Evolutionary conservation across 2,113 vertebrate genomes (phyloP).

Genomic region (Nyctereutes procyonoides): DNA sequence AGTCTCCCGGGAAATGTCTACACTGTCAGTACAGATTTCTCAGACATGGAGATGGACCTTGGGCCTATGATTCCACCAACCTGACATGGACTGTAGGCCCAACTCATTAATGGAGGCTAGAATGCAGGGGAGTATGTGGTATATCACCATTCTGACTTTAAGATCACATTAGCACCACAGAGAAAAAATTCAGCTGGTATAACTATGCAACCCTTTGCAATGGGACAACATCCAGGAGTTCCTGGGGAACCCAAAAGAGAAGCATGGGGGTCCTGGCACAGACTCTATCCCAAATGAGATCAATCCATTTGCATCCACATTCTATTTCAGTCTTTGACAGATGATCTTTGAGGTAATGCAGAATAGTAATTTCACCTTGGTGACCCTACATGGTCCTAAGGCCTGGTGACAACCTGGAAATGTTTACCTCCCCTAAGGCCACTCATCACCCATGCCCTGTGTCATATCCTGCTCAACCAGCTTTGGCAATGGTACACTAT

Average conservation of each 20-base stretch:
- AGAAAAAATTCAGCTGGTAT: not conserved
- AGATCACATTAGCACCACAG: not conserved
- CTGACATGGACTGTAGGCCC: conserved; percentile 90
- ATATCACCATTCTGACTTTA: conserved; percentile 72
- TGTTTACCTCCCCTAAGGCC: not conserved
- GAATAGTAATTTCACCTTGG: not conserved
- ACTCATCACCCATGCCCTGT: not conserved
- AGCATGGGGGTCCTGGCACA: not conserved
- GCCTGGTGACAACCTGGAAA: not conserved
- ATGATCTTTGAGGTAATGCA: not conserved
- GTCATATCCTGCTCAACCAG: not conserved
- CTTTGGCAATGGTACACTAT: not conserved
- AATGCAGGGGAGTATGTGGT: conserved; percentile 91
- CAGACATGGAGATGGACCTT: conserved; percentile 88
- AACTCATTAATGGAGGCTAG: conserved; percentile 91
- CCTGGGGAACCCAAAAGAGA: not conserved
- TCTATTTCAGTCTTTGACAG: not conserved
- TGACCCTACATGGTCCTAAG: not conserved
- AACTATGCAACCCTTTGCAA: not conserved
- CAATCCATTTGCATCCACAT: not conserved
- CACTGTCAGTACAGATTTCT: conserved; percentile 90
- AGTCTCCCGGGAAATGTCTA: conserved; percentile 94
- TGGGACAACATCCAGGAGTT: not conserved
- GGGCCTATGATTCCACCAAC: conserved; percentile 91
- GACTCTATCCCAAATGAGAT: not conserved